Evolutionary conservation across 2,113 vertebrate species (phyloP).

Genomic region (Empidonax traillii): DNA sequence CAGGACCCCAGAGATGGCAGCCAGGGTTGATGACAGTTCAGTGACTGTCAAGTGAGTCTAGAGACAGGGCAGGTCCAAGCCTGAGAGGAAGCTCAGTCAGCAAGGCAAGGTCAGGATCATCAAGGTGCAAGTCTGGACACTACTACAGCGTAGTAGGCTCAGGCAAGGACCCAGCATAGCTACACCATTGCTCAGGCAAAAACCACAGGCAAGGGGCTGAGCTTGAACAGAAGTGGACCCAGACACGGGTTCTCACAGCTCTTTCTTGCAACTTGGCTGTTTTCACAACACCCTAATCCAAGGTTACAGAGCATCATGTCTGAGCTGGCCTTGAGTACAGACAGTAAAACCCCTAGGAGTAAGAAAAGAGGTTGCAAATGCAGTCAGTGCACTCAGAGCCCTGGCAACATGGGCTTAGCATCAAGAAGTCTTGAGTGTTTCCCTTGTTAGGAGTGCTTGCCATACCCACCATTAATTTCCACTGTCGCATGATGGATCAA

Average conservation of each 20-base stretch:
- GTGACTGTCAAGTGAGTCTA: rapidly evolving
- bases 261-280: background rate
- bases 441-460: background rate
- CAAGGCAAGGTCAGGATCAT: background rate
- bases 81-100: background rate
- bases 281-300: background rate
- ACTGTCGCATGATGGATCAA: background rate
- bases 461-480: background rate
- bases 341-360: background rate
- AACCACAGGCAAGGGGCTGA: background rate
- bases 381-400: background rate
- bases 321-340: background rate
- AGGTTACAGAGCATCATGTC: background rate
- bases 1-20: background rate
- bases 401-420: background rate
- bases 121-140: background rate
- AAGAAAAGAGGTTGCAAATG: background rate
- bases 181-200: background rate
- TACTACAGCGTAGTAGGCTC: background rate
- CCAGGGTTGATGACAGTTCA: background rate
- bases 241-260: background rate
- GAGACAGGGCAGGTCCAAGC: background rate
- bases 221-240: background rate
- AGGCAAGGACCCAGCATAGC: background rate
- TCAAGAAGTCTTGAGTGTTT: background rate